Base-by-base conservation (phyloP, 1,140 invertebrate genomes). In the Zaprionus gabonicus region DNA sequence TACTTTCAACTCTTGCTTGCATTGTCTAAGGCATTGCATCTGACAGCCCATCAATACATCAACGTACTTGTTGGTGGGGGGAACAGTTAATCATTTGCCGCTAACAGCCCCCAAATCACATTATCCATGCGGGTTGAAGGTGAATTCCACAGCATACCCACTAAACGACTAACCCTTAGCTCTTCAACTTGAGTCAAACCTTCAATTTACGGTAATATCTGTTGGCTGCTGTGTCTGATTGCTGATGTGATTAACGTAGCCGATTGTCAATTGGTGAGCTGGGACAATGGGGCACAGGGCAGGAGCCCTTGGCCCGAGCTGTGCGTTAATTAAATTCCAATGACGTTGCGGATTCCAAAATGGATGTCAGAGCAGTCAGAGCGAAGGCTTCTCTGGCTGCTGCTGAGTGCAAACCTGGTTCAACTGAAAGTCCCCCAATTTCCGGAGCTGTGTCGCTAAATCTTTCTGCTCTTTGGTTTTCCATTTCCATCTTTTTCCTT, bases 271-370 rank as follows among this genome's bases (percentile, higher is more conserved):
- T 53, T 68, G 78, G 25, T 44, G 13, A 64, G 25, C 57, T 6
- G 34, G 25, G 15, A 53, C 1, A 20, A 7, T 4, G 34, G 57
- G 20, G 13, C 57, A 3, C 53, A n/a, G 23, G 23, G 20, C 65
- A 31, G 53, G 12, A 7, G n/a, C 7, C n/a, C n/a, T 27, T 34
- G 17, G 7, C 25, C 60, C 23, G 12, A 58, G 76, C 64, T 73
- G 71, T 82, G 82, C 82, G 76, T 85, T 85, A 85, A 86, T 86
- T 80, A 85, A 85, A 86, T 80, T 80, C 86, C 82, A 85, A 82
- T 86, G 86, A 86, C 71, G 69, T 36, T 55, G 79, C 65, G 62
- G 68, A 85, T 76, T 68, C 51, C 71, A 56, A 56, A 81, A 81
- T 85, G 76, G 51, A 78, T 74, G 68, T 64, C 34, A 25, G 46